These are phyloP conservation scores for Rhinopomastus cyanomelas DNA, from an alignment of 2,113 vertebrate genomes.

Conservation along the genomic window DNA sequence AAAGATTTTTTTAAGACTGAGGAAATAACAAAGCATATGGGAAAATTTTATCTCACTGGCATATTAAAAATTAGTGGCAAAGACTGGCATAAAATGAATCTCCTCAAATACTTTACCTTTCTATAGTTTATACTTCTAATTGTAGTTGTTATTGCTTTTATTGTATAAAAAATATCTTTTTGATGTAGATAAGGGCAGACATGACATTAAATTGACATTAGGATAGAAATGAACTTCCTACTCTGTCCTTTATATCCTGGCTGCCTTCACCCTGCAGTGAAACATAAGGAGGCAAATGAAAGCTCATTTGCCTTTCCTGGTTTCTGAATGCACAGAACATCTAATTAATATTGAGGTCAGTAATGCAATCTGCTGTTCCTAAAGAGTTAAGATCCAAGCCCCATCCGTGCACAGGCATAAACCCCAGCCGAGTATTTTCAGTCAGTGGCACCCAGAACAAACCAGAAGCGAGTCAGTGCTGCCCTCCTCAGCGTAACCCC, in stretches of 20 bases:
- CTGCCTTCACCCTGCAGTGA: neutral
- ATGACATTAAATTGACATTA: neutral
- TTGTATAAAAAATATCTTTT: neutral
- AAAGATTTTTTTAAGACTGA: neutral
- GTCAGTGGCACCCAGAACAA: neutral
- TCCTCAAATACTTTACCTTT: neutral
- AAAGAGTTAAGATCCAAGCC: neutral
- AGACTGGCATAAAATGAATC: neutral
- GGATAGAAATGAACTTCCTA: neutral
- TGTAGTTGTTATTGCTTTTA: neutral
- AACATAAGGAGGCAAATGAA: neutral
- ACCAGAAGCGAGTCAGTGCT: neutral
- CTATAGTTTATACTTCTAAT: neutral
- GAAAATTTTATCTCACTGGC: neutral
- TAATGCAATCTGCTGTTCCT: neutral
- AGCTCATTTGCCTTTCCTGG: constrained; percentile 8
- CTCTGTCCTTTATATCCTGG: neutral
- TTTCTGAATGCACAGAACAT: neutral
- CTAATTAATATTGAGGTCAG: constrained; percentile 8
- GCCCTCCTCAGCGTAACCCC: neutral
- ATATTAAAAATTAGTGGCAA: neutral
- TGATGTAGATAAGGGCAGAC: neutral
- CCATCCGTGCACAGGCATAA: neutral
- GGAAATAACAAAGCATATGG: neutral
- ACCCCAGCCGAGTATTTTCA: neutral